A percentile compares a stretch with the other conserved stretches of the same genome.
phyloP scores from a whole-genome alignment of 2,113 vertebrate genomes.

The Chinchilla lanigera region DNA sequence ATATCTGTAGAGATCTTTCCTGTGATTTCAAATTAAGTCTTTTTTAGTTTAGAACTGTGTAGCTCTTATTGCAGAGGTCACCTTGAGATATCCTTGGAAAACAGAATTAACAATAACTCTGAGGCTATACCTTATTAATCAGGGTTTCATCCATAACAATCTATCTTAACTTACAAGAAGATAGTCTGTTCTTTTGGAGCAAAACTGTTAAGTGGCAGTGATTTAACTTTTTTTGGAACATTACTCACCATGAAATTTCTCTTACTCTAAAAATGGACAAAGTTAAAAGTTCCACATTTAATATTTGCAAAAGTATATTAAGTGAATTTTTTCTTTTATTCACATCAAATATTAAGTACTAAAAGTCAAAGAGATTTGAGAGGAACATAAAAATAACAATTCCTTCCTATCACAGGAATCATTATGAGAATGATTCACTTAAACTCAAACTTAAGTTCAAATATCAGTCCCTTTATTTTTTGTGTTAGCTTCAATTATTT shows the following conservation, averaged over 20 bases:
- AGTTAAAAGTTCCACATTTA: background rate
- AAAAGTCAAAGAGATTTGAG: background rate
- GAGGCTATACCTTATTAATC: background rate
- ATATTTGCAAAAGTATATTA: background rate
- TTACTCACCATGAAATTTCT: background rate
- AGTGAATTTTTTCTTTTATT: background rate
- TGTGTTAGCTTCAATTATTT: background rate
- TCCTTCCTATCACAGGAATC: background rate
- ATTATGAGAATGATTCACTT: background rate
- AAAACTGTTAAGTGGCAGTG: background rate
- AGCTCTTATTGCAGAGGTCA: background rate
- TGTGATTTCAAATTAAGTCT: background rate
- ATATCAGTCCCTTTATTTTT: background rate
- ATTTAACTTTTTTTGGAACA: background rate
- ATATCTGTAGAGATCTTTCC: background rate
- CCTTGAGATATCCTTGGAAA: background rate
- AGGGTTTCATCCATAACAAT: background rate
- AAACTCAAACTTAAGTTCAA: background rate
- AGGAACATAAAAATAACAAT: background rate
- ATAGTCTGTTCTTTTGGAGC: background rate
- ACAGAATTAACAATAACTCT: background rate
- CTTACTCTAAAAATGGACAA: background rate
- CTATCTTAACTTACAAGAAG: background rate
- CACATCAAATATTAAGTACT: background rate
- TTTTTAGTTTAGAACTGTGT: background rate